Conservation (phyloP, 2,113 vertebrate species). For the Cryptomyrus ogoouensis region DNA sequence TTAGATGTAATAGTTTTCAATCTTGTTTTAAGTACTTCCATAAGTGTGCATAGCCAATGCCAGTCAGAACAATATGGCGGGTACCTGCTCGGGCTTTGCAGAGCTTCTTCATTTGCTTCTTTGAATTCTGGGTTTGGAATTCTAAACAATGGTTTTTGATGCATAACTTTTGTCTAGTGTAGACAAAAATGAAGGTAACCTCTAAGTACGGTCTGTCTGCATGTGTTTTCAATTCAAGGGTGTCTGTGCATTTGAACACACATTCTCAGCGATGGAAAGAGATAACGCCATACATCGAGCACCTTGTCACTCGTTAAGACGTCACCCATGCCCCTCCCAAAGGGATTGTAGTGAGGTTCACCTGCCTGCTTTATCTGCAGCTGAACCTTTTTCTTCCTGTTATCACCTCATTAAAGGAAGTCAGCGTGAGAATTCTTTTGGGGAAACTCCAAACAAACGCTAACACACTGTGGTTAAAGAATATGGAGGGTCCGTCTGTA, state of each 20-base stretch:
- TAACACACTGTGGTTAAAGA: not conserved
- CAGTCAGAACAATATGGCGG: not conserved
- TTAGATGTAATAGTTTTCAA: not conserved
- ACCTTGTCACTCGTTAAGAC: not conserved
- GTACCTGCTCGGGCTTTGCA: not conserved
- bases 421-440: not conserved
- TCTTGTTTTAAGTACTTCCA: not conserved
- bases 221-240: not conserved
- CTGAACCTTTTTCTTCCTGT: not conserved
- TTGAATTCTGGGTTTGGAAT: not conserved
- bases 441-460: not conserved
- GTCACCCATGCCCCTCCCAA: not conserved
- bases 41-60: not conserved
- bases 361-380: not conserved
- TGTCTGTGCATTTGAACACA: not conserved
- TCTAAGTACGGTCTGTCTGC: not conserved
- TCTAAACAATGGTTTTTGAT: not conserved
- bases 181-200: not conserved
- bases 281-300: not conserved
- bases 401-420: slow-evolving; percentile 1
- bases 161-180: not conserved
- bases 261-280: not conserved
- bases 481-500: not conserved
- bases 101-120: not conserved
- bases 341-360: not conserved